Evolutionary conservation across 2,888 invertebrate genomes (phyloP).

Genomic region (Anorthoa munda): DNA sequence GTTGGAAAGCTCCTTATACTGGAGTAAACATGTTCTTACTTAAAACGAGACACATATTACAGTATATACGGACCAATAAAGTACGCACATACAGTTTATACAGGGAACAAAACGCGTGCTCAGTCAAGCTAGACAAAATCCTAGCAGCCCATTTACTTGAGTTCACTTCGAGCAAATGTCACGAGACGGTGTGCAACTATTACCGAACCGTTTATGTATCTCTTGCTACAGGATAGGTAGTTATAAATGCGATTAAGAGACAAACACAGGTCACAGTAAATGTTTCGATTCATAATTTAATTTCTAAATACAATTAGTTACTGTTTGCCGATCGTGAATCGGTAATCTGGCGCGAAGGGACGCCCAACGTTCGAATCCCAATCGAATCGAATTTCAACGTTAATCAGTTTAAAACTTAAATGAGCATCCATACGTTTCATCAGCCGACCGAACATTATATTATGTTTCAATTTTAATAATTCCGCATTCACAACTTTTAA

Average conservation of each 20-base stretch:
- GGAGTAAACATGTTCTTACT: constrained; percentile 1
- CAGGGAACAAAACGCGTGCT: constrained; percentile 37
- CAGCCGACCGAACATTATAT: constrained; percentile 58
- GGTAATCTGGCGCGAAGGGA: constrained; percentile 55
- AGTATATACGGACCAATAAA: constrained; percentile 13
- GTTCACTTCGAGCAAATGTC: constrained; percentile 58
- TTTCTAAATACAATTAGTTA: constrained; percentile 57
- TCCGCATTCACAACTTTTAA: constrained; percentile 65
- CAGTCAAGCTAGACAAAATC: constrained; percentile 52
- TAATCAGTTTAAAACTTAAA: constrained; percentile 74
- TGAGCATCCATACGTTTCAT: constrained; percentile 66
- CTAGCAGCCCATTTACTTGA: constrained; percentile 48
- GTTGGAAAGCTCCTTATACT: neutral
- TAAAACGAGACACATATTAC: constrained; percentile 16
- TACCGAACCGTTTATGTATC: constrained; percentile 35
- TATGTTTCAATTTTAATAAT: constrained; percentile 70
- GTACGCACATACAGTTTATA: neutral
- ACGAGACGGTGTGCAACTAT: constrained; percentile 36
- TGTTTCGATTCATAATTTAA: constrained; percentile 46
- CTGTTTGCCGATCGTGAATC: constrained; percentile 51
- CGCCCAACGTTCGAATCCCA: constrained; percentile 55
- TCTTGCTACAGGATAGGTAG: neutral
- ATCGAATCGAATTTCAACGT: constrained; percentile 68
- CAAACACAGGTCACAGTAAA: neutral
- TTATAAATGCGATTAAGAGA: neutral